phyloP scores from a whole-genome alignment of 2,888 invertebrate genomes.

The Cecidostiba fungosa region DNA sequence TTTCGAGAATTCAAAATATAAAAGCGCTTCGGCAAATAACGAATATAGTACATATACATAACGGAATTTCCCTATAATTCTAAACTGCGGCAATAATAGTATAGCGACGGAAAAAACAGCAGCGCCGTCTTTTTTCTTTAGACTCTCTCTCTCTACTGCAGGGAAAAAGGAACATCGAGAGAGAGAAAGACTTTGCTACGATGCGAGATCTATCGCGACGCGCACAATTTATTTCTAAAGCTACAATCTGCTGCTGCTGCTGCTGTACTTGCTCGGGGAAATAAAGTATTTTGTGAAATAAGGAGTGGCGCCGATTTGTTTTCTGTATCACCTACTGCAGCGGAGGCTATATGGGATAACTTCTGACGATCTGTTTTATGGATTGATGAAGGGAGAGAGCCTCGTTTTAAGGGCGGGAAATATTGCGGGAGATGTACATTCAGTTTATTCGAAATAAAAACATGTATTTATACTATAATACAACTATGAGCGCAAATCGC shows the following conservation, averaged over 20 bases:
- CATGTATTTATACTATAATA: no score
- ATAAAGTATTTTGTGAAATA: slow-evolving; percentile 75
- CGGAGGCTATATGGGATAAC: background rate
- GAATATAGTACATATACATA: no score
- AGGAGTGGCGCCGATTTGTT: slow-evolving; percentile 63
- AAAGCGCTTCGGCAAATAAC: no score
- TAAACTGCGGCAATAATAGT: background rate
- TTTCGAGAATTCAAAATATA: slow-evolving; percentile 21
- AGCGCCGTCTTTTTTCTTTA: background rate
- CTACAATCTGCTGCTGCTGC: slow-evolving; percentile 75
- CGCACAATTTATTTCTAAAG: slow-evolving; percentile 77
- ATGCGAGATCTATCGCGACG: slow-evolving; percentile 70
- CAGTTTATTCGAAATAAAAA: background rate
- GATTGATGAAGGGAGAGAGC: background rate
- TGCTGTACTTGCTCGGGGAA: slow-evolving; percentile 58
- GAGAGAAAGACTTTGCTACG: slow-evolving; percentile 5
- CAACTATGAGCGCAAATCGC: no score
- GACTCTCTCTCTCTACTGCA: background rate
- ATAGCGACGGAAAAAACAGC: background rate
- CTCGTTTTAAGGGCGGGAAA: no score
- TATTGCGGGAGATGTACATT: background rate
- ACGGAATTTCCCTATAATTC: background rate
- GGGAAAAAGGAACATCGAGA: background rate
- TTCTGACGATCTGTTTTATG: background rate
- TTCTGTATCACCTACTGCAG: background rate